Evolutionary conservation across 2,797 vertebrate species (phyloP).

Genomic region (Potorous gilbertii): DNA sequence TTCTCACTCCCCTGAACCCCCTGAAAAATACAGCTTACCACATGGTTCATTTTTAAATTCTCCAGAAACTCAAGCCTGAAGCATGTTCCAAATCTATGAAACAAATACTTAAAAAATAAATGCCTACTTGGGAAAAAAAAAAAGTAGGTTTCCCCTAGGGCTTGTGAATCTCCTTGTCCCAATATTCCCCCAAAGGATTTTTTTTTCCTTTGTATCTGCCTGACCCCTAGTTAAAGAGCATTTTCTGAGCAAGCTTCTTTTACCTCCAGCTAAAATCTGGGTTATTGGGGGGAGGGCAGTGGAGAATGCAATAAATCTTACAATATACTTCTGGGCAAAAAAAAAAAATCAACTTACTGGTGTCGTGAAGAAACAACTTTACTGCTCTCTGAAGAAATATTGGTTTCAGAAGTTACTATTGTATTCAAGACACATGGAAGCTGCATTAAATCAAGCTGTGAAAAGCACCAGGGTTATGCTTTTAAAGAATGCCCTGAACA

Average conservation of each 20-base stretch:
- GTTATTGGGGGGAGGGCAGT: constrained; percentile 83
- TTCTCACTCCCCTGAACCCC: constrained; percentile 35
- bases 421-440: constrained; percentile 83
- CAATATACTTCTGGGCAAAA: constrained; percentile 84
- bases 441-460: constrained; percentile 85
- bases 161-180: constrained; percentile 74
- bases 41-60: constrained; percentile 44
- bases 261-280: constrained; percentile 83
- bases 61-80: constrained; percentile 65
- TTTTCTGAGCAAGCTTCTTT: constrained; percentile 83
- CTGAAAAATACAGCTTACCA: constrained; percentile 58
- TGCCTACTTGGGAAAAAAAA: constrained; percentile 73
- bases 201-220: constrained; percentile 77
- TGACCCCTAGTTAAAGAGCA: constrained; percentile 76
- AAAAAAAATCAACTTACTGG: constrained; percentile 82
- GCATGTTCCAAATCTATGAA: constrained; percentile 68
- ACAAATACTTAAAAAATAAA: constrained; percentile 75
- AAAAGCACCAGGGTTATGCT: constrained; percentile 78
- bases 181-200: constrained; percentile 74
- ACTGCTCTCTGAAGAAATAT: constrained; percentile 83
- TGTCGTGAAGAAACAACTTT: constrained; percentile 86
- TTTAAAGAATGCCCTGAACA: constrained; percentile 78
- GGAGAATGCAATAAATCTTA: constrained; percentile 85
- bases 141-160: constrained; percentile 57
- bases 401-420: constrained; percentile 85